Conservation (phyloP, 2,113 vertebrate species). For the Paramisgurnus dabryanus region DNA sequence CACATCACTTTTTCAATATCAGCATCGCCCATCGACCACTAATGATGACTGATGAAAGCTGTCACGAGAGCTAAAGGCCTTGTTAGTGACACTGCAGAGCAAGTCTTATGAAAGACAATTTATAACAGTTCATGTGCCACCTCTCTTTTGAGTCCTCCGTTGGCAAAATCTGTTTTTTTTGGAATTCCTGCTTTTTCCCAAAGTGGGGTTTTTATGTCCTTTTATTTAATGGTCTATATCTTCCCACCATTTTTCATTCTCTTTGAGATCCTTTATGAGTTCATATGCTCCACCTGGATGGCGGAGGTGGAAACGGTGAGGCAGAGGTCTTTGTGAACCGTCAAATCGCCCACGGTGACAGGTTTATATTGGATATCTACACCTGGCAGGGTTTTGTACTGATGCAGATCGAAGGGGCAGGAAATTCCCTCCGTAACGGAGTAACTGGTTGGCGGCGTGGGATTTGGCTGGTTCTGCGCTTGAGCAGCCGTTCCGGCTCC, state of each 20-base stretch:
- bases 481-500: slow-evolving; percentile 58
- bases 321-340: slow-evolving; percentile 96
- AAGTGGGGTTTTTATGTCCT: slow-evolving; percentile 38
- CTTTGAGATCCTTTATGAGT: slow-evolving; percentile 67
- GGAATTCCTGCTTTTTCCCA: slow-evolving; percentile 25
- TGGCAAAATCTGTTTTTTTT: slow-evolving; percentile 10
- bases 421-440: slow-evolving; percentile 72
- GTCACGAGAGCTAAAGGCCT: not conserved
- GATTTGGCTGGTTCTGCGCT: slow-evolving; percentile 75
- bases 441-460: slow-evolving; percentile 73
- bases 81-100: slow-evolving; percentile 27
- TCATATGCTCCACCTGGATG: slow-evolving; percentile 81
- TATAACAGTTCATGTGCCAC: not conserved
- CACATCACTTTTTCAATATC: no score
- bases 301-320: slow-evolving; percentile 95
- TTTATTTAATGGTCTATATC: not conserved
- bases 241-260: slow-evolving; percentile 1
- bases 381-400: slow-evolving; percentile 90
- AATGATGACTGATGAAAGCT: not conserved
- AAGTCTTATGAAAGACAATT: slow-evolving; percentile 27
- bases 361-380: slow-evolving; percentile 79
- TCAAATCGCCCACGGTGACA: slow-evolving; percentile 72
- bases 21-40: no score
- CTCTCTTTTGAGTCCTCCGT: not conserved
- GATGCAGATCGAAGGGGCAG: slow-evolving; percentile 95